Percentiles rank a stretch among this genome's conserved stretches.
These are phyloP conservation scores for Calcarius lapponicus DNA, from an alignment of 2,797 vertebrate species.

Conservation along the genomic window DNA sequence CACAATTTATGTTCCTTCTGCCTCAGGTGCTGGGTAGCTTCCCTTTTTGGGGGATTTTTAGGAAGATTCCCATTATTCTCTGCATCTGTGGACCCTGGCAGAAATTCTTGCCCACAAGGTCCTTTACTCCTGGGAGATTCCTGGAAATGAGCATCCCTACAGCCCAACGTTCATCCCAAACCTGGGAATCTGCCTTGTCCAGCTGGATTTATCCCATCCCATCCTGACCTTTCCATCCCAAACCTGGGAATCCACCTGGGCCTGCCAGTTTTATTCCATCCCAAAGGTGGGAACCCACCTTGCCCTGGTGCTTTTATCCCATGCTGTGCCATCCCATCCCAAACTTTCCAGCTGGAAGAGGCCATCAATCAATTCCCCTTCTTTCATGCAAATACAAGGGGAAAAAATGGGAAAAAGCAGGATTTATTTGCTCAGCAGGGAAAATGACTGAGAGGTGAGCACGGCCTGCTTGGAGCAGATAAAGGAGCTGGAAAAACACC, in stretches of 20 bases:
- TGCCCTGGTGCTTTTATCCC: not conserved
- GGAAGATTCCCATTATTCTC: not conserved
- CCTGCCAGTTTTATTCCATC: not conserved
- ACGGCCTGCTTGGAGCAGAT: constrained; percentile 87
- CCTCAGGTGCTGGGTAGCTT: constrained; percentile 28
- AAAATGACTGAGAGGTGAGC: constrained; percentile 69
- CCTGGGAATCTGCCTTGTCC: not conserved
- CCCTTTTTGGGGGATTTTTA: not conserved
- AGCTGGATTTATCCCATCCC: fast-evolving
- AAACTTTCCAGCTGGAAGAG: not conserved
- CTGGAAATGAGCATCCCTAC: not conserved
- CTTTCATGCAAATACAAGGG: constrained; percentile 35
- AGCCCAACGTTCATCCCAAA: not conserved
- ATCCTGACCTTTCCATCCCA: not conserved
- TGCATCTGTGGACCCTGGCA: not conserved
- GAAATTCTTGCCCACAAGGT: not conserved
- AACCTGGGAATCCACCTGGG: not conserved
- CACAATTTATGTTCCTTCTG: not conserved
- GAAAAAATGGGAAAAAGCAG: not conserved
- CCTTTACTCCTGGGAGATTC: not conserved
- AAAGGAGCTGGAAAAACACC: constrained; percentile 86
- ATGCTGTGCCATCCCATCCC: not conserved
- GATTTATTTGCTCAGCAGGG: constrained; percentile 65
- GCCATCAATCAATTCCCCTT: not conserved
- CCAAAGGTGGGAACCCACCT: not conserved